Base-by-base conservation (phyloP, 1,140 invertebrate genomes). In the Rhynchophorus ferrugineus region DNA sequence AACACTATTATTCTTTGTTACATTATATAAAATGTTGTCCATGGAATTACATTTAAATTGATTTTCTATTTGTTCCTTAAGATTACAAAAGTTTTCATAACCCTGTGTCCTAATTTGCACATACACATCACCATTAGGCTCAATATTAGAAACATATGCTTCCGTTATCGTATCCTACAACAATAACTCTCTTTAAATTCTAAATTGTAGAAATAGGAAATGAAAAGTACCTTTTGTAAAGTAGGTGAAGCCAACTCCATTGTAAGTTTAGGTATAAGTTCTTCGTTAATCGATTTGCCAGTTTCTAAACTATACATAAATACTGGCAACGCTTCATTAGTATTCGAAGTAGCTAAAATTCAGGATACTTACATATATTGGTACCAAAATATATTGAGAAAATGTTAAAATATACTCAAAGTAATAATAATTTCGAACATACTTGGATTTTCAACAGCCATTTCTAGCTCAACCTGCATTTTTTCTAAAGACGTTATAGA, bases 111-210 rank as follows among this genome's bases (percentile, higher is more conserved):
- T 67, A 0, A 76, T 18, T 37, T 77, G 73, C 0, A 78, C 55
- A 47, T 67, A 78, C 2, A 78, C 41, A 21, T 73, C 69, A 3
- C 72, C 73, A 18, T 67, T 60, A 0, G 62, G 24, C 13, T 66
- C 67, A 9, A 76, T 61, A 29, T 76, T 60, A 0, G 70, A 70
- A 1, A 78, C 53, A 17, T 68, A 69, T 6, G 75, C 72, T 49
- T 73, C 66, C 1, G 60, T 62, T 9, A 67, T 52, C 8, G 60
- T 65, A 3, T 60, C 60, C 67, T 73, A 24, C 22, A 44, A 47
- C 41, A 39, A 34, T 8, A 35, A 39, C 37, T 7, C 14, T 17
- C 6, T 7, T 7, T 17, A 39, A 39, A 39, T 17, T 13, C 37
- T 13, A 7, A 18, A 24, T 18, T 44, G 8, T 44, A 17, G 6